Conservation (phyloP, 2,113 vertebrate genomes). For the Odontesthes bonariensis region DNA sequence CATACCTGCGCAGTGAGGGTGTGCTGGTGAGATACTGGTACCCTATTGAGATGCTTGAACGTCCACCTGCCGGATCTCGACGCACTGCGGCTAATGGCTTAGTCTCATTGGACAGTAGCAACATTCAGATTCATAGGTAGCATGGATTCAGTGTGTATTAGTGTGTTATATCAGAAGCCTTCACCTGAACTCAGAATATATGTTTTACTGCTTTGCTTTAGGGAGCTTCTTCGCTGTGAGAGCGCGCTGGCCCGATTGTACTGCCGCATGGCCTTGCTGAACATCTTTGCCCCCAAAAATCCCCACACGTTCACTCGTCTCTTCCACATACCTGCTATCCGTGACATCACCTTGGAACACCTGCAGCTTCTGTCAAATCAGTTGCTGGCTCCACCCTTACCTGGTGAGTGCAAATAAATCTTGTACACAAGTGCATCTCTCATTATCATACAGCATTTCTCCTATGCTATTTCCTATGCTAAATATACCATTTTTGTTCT, state of each 20-base stretch:
- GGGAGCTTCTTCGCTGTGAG: constrained; percentile 94
- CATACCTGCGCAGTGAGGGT: constrained; percentile 94
- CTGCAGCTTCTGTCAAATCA: constrained; percentile 97
- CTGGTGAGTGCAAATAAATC: constrained; percentile 82
- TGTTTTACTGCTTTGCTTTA: constrained; percentile 60
- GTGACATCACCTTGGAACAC: constrained; percentile 97
- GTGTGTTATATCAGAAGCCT: not conserved
- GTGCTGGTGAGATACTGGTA: constrained; percentile 98
- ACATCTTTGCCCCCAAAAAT: constrained; percentile 95
- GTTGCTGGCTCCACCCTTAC: constrained; percentile 94
- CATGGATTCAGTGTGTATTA: not conserved
- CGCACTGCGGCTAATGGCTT: constrained; percentile 95
- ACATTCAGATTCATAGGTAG: constrained; percentile 98
- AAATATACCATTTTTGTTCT: constrained; percentile 10
- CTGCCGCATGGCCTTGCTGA: constrained; percentile 96
- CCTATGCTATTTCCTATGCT: not conserved
- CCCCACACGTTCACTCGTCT: constrained; percentile 96
- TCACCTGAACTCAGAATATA: not conserved
- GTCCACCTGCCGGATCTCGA: constrained; percentile 93
- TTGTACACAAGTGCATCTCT: not conserved
- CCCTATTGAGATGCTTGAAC: constrained; percentile 96
- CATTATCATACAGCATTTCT: not conserved
- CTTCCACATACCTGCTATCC: constrained; percentile 95
- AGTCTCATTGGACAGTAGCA: constrained; percentile 94
- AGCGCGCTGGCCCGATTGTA: constrained; percentile 92